Evolutionary conservation across 53 echinoderm and acorn worm species (phyloP).

Genomic region (Echinarachnius parma): DNA sequence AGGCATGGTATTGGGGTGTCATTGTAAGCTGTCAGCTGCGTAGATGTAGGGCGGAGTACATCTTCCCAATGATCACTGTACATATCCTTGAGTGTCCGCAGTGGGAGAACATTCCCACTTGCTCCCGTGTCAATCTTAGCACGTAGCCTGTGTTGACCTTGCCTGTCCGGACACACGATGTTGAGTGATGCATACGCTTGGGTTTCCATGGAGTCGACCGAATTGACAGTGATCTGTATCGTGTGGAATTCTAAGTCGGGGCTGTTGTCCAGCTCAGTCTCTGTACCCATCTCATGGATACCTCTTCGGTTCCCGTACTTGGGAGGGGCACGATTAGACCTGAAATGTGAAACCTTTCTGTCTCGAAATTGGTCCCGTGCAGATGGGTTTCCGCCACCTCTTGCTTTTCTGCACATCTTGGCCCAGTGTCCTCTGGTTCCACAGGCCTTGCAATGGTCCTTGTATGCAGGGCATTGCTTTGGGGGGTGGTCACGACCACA

Average conservation of each 20-base stretch:
- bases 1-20: too few species aligned
- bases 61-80: slow-evolving; percentile 45
- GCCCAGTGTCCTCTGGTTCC: too few species aligned
- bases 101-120: slow-evolving; percentile 48
- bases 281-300: neutral
- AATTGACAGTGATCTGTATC: slow-evolving; percentile 3
- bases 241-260: neutral
- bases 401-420: neutral
- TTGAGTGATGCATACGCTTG: slow-evolving; percentile 50
- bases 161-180: slow-evolving; percentile 41
- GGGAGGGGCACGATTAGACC: neutral
- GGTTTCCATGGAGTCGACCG: neutral
- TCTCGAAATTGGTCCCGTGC: neutral
- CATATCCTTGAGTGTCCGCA: slow-evolving; percentile 46
- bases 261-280: neutral
- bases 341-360: neutral
- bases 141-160: slow-evolving; percentile 31
- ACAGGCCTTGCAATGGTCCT: too few species aligned
- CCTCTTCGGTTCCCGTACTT: neutral
- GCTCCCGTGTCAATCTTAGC: slow-evolving; percentile 70
- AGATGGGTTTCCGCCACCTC: neutral
- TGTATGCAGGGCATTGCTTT: too few species aligned
- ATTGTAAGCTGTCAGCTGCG: too few species aligned
- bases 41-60: slow-evolving; percentile 14
- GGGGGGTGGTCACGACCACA: too few species aligned